phyloP scores from a whole-genome alignment of 1,140 invertebrate species.

The Cheumatopsyche charites region DNA sequence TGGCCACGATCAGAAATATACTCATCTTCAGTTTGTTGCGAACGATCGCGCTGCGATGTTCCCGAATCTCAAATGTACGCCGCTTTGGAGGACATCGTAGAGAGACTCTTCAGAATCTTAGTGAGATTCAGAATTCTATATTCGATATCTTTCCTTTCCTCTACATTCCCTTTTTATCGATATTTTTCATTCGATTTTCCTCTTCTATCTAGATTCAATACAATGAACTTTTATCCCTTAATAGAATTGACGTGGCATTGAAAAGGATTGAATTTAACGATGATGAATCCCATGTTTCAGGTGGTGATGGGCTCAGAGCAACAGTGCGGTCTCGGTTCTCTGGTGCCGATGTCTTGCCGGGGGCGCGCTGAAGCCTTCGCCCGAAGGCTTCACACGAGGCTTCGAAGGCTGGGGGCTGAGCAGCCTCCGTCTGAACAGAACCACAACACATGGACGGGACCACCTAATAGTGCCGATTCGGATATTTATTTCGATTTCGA shows the following conservation, averaged over 20 bases:
- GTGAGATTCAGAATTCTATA: constrained; percentile 15
- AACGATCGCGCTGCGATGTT: constrained; percentile 35
- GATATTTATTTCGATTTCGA: constrained; percentile 67
- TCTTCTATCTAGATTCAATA: too few species aligned
- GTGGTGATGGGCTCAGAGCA: constrained; percentile 62
- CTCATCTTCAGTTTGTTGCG: constrained; percentile 10
- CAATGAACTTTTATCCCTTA: too few species aligned
- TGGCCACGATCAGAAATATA: constrained; percentile 13
- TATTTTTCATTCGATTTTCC: too few species aligned
- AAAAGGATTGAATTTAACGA: too few species aligned
- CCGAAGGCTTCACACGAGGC: constrained; percentile 72
- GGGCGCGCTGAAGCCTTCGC: constrained; percentile 80
- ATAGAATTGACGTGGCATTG: too few species aligned
- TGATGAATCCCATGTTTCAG: constrained; percentile 50
- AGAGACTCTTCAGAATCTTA: background rate
- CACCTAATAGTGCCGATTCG: constrained; percentile 61
- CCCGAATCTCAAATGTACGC: constrained; percentile 5
- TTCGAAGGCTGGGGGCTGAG: constrained; percentile 70
- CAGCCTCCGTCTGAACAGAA: constrained; percentile 52
- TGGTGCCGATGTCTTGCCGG: constrained; percentile 72
- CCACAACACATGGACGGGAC: constrained; percentile 59
- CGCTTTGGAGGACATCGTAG: constrained; percentile 23
- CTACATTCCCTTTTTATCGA: too few species aligned
- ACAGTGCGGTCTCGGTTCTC: constrained; percentile 60
- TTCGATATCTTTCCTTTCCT: too few species aligned